A percentile compares a stretch with the other conserved stretches of the same genome.
phyloP scores from a whole-genome alignment of 2,888 invertebrate species.

The Oasisia sp. region DNA sequence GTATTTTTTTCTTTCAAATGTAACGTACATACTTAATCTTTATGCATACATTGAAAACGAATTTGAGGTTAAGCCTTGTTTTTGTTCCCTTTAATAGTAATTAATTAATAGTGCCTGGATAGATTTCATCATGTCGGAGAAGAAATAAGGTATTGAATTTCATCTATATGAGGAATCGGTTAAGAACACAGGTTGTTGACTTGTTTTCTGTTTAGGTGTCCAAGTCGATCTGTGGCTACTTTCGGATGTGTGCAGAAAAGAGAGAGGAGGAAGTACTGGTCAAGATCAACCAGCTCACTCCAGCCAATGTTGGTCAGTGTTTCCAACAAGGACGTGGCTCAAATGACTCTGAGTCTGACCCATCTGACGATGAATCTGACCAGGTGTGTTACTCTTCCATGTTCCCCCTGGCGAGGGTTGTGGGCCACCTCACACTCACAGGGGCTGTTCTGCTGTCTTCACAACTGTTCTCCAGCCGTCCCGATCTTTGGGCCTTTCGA shows the following conservation, averaged over 20 bases:
- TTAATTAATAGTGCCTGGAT: too few species aligned
- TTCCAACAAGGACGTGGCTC: neutral
- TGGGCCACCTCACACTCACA: too few species aligned
- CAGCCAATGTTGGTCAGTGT: neutral
- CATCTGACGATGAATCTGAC: neutral
- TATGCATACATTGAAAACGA: too few species aligned
- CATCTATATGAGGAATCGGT: neutral
- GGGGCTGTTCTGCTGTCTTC: too few species aligned
- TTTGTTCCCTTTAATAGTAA: too few species aligned
- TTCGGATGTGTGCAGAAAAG: neutral
- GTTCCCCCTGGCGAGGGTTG: too few species aligned
- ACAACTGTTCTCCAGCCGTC: too few species aligned
- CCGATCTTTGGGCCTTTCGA: too few species aligned
- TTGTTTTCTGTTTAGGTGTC: neutral
- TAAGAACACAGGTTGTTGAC: neutral
- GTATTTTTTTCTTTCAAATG: too few species aligned
- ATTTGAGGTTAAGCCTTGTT: too few species aligned
- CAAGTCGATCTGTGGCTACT: neutral
- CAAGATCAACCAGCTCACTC: neutral
- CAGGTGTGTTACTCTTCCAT: neutral
- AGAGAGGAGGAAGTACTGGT: neutral
- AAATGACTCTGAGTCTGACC: neutral
- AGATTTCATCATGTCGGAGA: too few species aligned
- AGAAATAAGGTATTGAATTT: neutral
- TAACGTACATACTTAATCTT: too few species aligned